Percentiles rank a stretch among this genome's conserved stretches.
These are phyloP conservation scores for Melitaea athalia DNA, from an alignment of 2,888 invertebrate species.

Conservation along the genomic window DNA sequence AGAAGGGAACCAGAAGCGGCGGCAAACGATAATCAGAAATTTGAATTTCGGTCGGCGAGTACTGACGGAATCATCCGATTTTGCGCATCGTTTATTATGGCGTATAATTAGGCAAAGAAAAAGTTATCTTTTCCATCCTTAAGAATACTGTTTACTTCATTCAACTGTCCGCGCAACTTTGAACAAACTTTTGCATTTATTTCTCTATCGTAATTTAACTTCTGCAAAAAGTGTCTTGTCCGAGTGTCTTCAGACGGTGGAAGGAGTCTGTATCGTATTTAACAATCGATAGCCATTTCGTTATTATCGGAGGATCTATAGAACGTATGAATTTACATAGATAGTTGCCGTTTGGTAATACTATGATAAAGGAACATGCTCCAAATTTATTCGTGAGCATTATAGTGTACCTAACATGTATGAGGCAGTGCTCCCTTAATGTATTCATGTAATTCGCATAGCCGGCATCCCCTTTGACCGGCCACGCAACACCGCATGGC, in stretches of 20 bases:
- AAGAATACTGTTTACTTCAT: slow-evolving; percentile 37
- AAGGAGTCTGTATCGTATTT: slow-evolving; percentile 39
- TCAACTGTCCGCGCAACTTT: slow-evolving; percentile 46
- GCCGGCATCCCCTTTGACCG: slow-evolving; percentile 82
- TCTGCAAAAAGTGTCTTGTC: slow-evolving; percentile 40
- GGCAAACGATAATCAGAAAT: slow-evolving; percentile 78
- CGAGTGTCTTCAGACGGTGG: slow-evolving; percentile 42
- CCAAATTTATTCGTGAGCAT: slow-evolving; percentile 81
- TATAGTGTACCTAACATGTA: slow-evolving; percentile 76
- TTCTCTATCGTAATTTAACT: slow-evolving; percentile 41
- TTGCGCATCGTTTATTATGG: slow-evolving; percentile 74
- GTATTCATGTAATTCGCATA: slow-evolving; percentile 83
- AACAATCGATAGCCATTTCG: slow-evolving; percentile 41
- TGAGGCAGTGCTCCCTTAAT: slow-evolving; percentile 77
- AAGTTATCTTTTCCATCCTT: slow-evolving; percentile 58
- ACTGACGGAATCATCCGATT: slow-evolving; percentile 76
- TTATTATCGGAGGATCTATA: slow-evolving; percentile 61
- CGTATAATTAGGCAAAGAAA: slow-evolving; percentile 73
- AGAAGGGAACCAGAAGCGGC: slow-evolving; percentile 71
- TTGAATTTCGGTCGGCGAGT: slow-evolving; percentile 74
- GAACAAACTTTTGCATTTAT: slow-evolving; percentile 53
- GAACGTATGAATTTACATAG: slow-evolving; percentile 67
- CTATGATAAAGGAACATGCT: slow-evolving; percentile 74
- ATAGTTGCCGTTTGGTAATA: slow-evolving; percentile 66
- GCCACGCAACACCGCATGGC: slow-evolving; percentile 80